phyloP scores from a whole-genome alignment of 2,113 vertebrate genomes.

The Collichthys lucidus region DNA sequence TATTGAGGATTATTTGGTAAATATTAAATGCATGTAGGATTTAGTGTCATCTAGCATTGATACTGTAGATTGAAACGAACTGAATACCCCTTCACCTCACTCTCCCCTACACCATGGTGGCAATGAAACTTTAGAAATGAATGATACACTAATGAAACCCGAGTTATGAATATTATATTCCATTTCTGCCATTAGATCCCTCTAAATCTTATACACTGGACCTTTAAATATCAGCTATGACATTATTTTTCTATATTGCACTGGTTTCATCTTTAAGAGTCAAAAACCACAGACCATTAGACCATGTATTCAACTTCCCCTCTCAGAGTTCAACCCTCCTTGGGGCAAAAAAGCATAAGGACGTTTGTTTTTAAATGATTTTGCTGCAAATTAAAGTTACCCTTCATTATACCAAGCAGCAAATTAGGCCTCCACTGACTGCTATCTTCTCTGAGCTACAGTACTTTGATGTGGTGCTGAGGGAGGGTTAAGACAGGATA shows the following conservation, averaged over 20 bases:
- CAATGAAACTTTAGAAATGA: too few species aligned
- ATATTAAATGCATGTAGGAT: constrained; percentile 4
- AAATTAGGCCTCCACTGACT: constrained; percentile 64
- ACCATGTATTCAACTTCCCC: constrained; percentile 19
- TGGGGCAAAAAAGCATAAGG: constrained; percentile 26
- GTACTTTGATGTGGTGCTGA: constrained; percentile 56
- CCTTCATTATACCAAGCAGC: constrained; percentile 52
- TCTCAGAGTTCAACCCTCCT: constrained; percentile 15
- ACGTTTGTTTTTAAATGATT: constrained; percentile 60
- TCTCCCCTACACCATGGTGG: too few species aligned
- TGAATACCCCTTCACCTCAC: too few species aligned
- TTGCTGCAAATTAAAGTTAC: constrained; percentile 44
- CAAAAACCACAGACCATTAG: neutral
- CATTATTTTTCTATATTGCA: neutral
- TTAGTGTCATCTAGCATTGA: too few species aligned
- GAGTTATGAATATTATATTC: too few species aligned
- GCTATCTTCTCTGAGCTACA: constrained; percentile 44
- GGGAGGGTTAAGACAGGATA: constrained; percentile 11
- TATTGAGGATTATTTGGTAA: neutral
- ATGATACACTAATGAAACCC: too few species aligned
- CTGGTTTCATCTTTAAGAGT: constrained; percentile 23
- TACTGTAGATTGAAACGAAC: too few species aligned
- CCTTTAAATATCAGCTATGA: neutral
- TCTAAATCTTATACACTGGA: too few species aligned
- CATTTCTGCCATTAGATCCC: too few species aligned